Base-by-base conservation (phyloP, 2,888 invertebrate genomes). In the Periphyllus acericola region DNA sequence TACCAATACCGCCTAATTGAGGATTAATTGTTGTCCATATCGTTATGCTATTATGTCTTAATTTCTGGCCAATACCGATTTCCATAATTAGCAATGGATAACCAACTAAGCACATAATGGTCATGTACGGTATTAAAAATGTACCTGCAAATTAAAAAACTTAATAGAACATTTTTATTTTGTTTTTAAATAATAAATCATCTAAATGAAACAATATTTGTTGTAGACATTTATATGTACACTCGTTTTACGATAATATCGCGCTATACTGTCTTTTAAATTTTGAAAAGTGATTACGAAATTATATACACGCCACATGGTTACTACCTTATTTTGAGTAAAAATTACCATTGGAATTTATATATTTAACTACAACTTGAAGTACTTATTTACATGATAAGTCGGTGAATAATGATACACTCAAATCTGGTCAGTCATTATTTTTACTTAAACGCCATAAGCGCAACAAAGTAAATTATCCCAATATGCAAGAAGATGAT, bases 81-180 rank as follows among this genome's bases (percentile, higher is more conserved):
- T 86, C 86, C 86, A 86, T 86, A n/a, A 72, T n/a, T 14, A 86
- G 71, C 34, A 86, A 86, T 29, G 86, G 86, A 79, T 86, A 86
- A 60, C 86, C 86, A 21, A 86, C 86, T 32, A 86, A 80, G 55
- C 34, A 79, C 86, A 86, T 86, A 32, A 72, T 6, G 29, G 72
- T 17, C 72, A 72, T 86, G 3, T 86, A 86, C 40, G 86, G 86
- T 72, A 86, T 86, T 55, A 86, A 72, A 80, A 86, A 86, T 29
- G 86, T 86, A 80, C 86, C 86, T 86, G 75, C 21, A 86, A 86
- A 78, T 78, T 34, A 68, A 86, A 72, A 19, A 11, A 71, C 34
- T 34, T 68, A 46, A 75, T 55, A 46, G 36, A 83, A 11, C 8
- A 32, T 60, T 60, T 6, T 36, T 8, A 29, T 71, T 4, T 71